A percentile compares a stretch with the other conserved stretches of the same genome.
Conservation (phyloP, 2,888 invertebrate species). For the Drosophila paranaensis region DNA sequence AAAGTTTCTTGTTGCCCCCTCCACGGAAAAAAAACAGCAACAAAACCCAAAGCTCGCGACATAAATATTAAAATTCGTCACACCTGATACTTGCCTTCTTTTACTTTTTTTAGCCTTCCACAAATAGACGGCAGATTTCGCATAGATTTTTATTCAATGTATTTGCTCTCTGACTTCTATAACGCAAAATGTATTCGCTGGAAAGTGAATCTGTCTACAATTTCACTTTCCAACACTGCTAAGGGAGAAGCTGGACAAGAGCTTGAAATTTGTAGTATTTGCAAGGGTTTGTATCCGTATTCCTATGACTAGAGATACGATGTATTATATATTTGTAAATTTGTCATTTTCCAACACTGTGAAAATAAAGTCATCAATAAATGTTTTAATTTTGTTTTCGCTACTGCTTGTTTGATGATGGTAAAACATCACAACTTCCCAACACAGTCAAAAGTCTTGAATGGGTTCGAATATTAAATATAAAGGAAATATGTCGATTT, state of each 20-base stretch:
- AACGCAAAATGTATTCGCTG: background rate
- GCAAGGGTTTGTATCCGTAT: background rate
- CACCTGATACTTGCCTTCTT: background rate
- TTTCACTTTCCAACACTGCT: background rate
- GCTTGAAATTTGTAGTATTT: background rate
- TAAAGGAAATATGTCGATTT: too few relatives aligned
- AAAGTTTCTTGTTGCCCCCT: slow-evolving; percentile 1
- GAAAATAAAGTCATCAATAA: too few relatives aligned
- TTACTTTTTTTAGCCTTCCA: background rate
- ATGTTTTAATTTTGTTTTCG: too few relatives aligned
- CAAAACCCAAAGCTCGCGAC: background rate
- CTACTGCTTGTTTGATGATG: too few relatives aligned
- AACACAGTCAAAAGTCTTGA: too few relatives aligned
- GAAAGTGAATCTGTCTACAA: background rate
- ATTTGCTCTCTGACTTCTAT: background rate
- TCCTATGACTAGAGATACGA: background rate
- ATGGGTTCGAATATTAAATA: too few relatives aligned
- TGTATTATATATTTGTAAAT: background rate
- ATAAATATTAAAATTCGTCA: slow-evolving; percentile 39
- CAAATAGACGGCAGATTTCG: background rate
- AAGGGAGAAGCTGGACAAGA: background rate
- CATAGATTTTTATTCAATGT: background rate
- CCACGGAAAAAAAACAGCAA: background rate
- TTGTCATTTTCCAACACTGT: too few relatives aligned
- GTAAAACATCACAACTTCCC: too few relatives aligned